Evolutionary conservation across 2,888 invertebrate genomes (phyloP), one percentile per base, ranked within the genome.

Genomic region (Plutella xylostella): DNA sequence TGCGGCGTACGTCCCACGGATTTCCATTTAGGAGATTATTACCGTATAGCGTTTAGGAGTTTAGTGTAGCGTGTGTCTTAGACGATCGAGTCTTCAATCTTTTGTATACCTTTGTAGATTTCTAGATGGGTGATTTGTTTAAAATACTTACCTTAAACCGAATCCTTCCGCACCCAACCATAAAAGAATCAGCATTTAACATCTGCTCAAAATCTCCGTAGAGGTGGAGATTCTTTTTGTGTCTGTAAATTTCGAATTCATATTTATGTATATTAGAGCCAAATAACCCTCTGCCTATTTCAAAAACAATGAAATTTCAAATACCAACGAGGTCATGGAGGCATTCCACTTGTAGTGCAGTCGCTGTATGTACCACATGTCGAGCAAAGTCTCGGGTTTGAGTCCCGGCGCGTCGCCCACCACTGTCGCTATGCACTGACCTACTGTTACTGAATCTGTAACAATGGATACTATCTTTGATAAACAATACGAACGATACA

Each of bases 391-490:
- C 55, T 79, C 82, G 1, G 72, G 66, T 2, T 63, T 68, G 1
- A 82, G 68, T 2, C 82, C 82, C 1, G 82, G 82, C 12, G 82
- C 75, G 48, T 82, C 82, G n/a, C 82, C 82, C 11, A 78, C 64
- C 28, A 82, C 73, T 0, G 80, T 74, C n/a, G 79, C 72, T 18
- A 82, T 68, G 44, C 72, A 72, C 53, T 82, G 82, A 0, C 82
- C 82, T 37, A 82, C 78, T 9, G 68, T 51, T 41, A 68, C 60
- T 1, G 80, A 69, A 56, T 69, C 82, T 82, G 51, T 19, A 28
- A 30, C 2, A 7, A 33, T 11, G 11, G 18, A n/a, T 12, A 30
- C 15, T 4, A 25, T 28, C n/a, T 28, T 6, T 28, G 11, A 28
- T 12, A 28, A n/a, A 25, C 6, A 25, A 7, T 25, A 25, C 25